Base-by-base conservation (phyloP, 2,113 vertebrate species). In the Casuarius casuarius region DNA sequence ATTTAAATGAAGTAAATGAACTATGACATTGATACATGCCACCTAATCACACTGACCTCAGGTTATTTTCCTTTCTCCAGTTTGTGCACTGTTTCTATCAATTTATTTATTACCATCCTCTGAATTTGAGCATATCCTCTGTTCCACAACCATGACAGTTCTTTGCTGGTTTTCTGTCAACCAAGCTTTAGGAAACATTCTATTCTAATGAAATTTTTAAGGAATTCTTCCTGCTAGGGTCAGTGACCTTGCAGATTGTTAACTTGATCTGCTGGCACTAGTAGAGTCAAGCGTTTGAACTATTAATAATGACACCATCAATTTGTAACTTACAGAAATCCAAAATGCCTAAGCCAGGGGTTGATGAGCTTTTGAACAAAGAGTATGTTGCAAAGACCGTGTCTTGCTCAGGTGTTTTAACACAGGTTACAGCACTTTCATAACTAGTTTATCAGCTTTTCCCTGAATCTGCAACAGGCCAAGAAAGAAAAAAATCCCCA, bases 1-100 rank as follows among this genome's bases (percentile, higher is more conserved):
- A 75, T 77, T 93, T 70, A 31, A 58, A 29, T 17, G 28, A 87
- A 96, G 62, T 58, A 70, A 95, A 63, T 94, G 93, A 84, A 85
- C 94, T 84, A 81, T 92, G 90, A 96, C 70, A 56, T 20, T 68
- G 56, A 93, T 73, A 91, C 29, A 51, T 38, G 26, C 9, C 73
- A 71, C 22, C 62, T 83, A 81, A 70, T 79, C 90, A 58, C 46
- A 66, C n/a, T 51, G 48, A 93, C 74, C n/a, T 82, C 35, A 65
- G 68, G 58, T 67, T 79, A 29, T 46, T 89, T 48, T 65, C 48
- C 51, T 80, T 91, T 48, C 48, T 83, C 26, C 62, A 67, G 54
- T 7, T 44, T 22, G 33, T 44, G 33, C 13, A 46, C 9, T 84
- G 38, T 28, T 91, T 82, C 48, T 31, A 82, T 15, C 54, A 38